Evolutionary conservation across 2,888 invertebrate species (phyloP).

Genomic region (Netelia virgata): DNA sequence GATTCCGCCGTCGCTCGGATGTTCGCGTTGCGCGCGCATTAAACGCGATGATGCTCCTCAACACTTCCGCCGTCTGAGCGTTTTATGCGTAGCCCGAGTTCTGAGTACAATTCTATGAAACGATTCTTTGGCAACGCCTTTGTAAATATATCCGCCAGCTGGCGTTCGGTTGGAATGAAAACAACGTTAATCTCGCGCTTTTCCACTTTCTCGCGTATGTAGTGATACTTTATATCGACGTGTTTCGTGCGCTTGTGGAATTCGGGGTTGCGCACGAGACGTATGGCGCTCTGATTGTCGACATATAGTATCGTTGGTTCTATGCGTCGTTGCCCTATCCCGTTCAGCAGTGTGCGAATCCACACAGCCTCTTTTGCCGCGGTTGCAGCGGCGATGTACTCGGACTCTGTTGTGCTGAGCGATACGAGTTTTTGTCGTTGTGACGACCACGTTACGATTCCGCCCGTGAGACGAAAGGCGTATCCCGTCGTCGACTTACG

Average conservation of each 20-base stretch:
- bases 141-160: conserved; percentile 65
- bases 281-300: conserved; percentile 64
- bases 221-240: conserved; percentile 59
- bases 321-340: conserved; percentile 8
- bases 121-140: conserved; percentile 52
- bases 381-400: conserved; percentile 37
- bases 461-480: conserved; percentile 37
- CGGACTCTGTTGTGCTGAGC: conserved; percentile 39
- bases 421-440: conserved; percentile 52
- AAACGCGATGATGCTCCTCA: conserved; percentile 42
- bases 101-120: conserved; percentile 16
- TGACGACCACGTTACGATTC: conserved; percentile 51
- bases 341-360: conserved; percentile 45
- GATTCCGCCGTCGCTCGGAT: conserved; percentile 26
- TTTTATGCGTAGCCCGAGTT: conserved; percentile 43
- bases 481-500: conserved; percentile 55
- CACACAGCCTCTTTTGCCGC: conserved; percentile 48
- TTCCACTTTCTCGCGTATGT: conserved; percentile 48
- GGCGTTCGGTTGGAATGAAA: conserved; percentile 52
- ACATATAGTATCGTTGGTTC: conserved; percentile 27
- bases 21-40: conserved; percentile 26
- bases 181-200: conserved; percentile 48
- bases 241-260: conserved; percentile 64
- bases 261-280: conserved; percentile 56
- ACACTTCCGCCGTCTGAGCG: conserved; percentile 56